Base-by-base conservation (phyloP, 2,113 vertebrate genomes). In the Oostethus manadensis region DNA sequence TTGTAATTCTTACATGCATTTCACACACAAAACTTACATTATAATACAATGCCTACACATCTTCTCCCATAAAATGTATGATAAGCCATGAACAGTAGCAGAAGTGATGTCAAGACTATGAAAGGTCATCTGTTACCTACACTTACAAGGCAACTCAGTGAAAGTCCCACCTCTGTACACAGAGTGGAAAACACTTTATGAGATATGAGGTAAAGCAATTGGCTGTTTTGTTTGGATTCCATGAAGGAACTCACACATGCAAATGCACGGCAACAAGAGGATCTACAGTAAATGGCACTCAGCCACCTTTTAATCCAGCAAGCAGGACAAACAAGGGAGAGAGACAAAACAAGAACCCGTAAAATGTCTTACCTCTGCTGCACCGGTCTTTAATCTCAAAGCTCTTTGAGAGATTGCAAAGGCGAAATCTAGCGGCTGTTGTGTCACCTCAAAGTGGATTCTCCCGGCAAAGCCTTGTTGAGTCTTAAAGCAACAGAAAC, bases 301-400 rank as follows among this genome's bases (percentile, higher is more conserved):
- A 11, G 45, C 1, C 65, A 51, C 14, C 33, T 64, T 62, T 58
- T 76, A 77, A 75, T 76, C 64, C 68, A 68, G 50, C 49, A 68
- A 78, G 76, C 10, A 71, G 29, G 53, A 71, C 17, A 79, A 83
- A 85, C 83, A 84, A 73, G 42, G 0, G 40, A 70, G 40, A 56
- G 40, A 64, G 70, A 76, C 75, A 76, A 76, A 79, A 74, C 48
- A 65, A 63, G 51, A 79, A 58, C 57, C 54, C 67, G 63, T 46
- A 83, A 62, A 65, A 79, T 71, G 64, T 29, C 88, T 87, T 89
- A 90, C 89, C 88, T 90, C 66, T 22, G 59, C 70, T 70, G 54
- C 68, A 22, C 70, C 56, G 4, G 70, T 77, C 88, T 89, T 89
- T 89, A 79, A 89, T 90, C 86, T 88, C 74, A 58, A 56, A 64